Evolutionary conservation across 2,888 invertebrate species (phyloP).

Genomic region (Stratiomys singularior): DNA sequence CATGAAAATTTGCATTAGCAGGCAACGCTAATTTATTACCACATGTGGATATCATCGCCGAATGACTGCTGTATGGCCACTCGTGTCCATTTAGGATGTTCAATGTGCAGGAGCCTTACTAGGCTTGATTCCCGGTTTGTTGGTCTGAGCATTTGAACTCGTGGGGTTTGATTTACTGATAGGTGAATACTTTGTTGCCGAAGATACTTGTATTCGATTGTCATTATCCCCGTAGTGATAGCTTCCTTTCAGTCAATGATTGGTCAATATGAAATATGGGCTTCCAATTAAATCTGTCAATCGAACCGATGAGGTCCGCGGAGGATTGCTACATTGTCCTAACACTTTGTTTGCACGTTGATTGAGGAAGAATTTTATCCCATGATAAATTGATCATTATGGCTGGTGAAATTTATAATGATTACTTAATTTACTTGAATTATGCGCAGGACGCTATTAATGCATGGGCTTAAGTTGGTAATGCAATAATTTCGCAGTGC

Average conservation of each 20-base stretch:
- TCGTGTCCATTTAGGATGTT: not conserved
- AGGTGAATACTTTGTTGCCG: not conserved
- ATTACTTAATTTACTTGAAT: too few relatives aligned
- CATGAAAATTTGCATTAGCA: conserved; percentile 30
- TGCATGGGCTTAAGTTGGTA: too few relatives aligned
- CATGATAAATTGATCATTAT: too few relatives aligned
- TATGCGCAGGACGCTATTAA: too few relatives aligned
- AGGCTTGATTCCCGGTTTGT: not conserved
- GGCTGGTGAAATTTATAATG: too few relatives aligned
- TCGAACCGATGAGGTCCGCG: too few relatives aligned
- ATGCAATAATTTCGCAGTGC: too few relatives aligned
- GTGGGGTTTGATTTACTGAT: too few relatives aligned
- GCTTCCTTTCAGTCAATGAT: not conserved
- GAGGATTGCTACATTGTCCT: too few relatives aligned
- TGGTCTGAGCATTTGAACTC: not conserved
- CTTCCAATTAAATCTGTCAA: conserved; percentile 1
- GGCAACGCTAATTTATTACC: conserved; percentile 29
- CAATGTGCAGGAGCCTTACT: not conserved
- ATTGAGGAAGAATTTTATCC: too few relatives aligned
- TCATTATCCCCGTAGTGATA: not conserved
- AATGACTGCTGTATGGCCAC: conserved; percentile 1
- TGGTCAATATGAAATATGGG: conserved; percentile 3
- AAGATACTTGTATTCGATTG: not conserved
- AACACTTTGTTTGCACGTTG: too few relatives aligned
- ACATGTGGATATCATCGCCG: conserved; percentile 15